A percentile compares a stretch with the other conserved stretches of the same genome.
These are phyloP conservation scores for Julus scandinavius DNA, from an alignment of 2,888 invertebrate genomes.

Conservation along the genomic window DNA sequence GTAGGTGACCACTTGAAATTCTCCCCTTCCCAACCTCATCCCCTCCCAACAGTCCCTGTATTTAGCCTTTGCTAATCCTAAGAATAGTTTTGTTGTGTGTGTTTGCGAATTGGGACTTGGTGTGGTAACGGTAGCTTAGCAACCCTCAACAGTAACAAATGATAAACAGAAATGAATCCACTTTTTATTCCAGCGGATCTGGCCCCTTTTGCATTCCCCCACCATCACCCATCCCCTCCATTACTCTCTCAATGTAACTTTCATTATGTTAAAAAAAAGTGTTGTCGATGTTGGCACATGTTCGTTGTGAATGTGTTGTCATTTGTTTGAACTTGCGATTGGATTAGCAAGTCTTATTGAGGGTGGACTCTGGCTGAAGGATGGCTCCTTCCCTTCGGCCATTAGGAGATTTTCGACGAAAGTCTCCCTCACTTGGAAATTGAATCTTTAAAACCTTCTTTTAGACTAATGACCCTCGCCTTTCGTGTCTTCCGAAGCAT, in stretches of 20 bases:
- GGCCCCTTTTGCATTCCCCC: neutral
- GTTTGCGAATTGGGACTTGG: neutral
- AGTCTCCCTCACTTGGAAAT: neutral
- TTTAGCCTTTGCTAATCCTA: constrained; percentile 15
- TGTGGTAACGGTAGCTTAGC: constrained; percentile 33
- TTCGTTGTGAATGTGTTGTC: neutral
- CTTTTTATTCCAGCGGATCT: neutral
- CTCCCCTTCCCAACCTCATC: neutral
- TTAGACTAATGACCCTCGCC: constrained; percentile 27
- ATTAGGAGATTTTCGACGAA: neutral
- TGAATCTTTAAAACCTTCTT: constrained; percentile 33
- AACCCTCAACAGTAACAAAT: constrained; percentile 21
- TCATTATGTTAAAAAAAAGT: constrained; percentile 28
- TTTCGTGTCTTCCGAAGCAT: constrained; percentile 19
- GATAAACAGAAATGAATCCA: constrained; percentile 23
- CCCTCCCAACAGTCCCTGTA: neutral
- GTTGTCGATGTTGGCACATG: neutral
- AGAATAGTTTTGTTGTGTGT: constrained; percentile 7
- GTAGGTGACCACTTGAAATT: neutral
- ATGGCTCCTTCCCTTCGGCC: constrained; percentile 17
- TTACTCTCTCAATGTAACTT: constrained; percentile 11
- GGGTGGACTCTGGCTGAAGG: constrained; percentile 5
- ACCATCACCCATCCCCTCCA: neutral
- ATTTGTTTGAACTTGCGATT: neutral
- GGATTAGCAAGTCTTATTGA: constrained; percentile 27